A percentile compares a stretch with the other conserved stretches of the same genome.
phyloP scores from a whole-genome alignment of 2,113 vertebrate species.

The Panurus biarmicus region DNA sequence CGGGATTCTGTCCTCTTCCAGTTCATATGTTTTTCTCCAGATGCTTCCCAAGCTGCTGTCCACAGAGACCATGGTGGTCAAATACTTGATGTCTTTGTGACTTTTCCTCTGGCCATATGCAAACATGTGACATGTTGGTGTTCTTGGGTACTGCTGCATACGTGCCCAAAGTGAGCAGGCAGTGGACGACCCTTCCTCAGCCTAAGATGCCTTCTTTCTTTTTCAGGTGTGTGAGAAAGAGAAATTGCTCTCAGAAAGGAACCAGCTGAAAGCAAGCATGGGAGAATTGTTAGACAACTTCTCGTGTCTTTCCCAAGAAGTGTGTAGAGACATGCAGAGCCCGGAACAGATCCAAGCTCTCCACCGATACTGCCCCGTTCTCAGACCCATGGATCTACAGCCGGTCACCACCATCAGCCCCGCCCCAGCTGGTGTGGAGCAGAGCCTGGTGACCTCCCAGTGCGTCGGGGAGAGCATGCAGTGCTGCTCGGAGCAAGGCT shows the following conservation, averaged over 20 bases:
- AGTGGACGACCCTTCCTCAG: not conserved
- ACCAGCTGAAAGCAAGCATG: conserved; percentile 97
- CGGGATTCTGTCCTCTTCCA: not conserved
- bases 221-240: conserved; percentile 95
- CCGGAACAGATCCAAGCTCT: conserved; percentile 95
- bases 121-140: not conserved
- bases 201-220: not conserved
- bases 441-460: conserved; percentile 76
- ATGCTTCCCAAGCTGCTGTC: not conserved
- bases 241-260: conserved; percentile 93
- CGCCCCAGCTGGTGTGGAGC: conserved; percentile 76
- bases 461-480: conserved; percentile 72
- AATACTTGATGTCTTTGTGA: not conserved
- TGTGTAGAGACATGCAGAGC: conserved; percentile 94
- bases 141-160: not conserved
- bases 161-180: rapidly evolving
- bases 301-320: conserved; percentile 98
- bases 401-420: conserved; percentile 75
- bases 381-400: conserved; percentile 81
- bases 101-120: not conserved
- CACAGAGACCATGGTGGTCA: not conserved
- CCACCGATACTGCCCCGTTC: conserved; percentile 92
- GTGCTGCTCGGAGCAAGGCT: conserved; percentile 77
- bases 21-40: not conserved
- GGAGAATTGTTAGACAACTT: conserved; percentile 98